Base-by-base conservation (phyloP, 2,888 invertebrate species). In the Parthenolecanium corni region DNA sequence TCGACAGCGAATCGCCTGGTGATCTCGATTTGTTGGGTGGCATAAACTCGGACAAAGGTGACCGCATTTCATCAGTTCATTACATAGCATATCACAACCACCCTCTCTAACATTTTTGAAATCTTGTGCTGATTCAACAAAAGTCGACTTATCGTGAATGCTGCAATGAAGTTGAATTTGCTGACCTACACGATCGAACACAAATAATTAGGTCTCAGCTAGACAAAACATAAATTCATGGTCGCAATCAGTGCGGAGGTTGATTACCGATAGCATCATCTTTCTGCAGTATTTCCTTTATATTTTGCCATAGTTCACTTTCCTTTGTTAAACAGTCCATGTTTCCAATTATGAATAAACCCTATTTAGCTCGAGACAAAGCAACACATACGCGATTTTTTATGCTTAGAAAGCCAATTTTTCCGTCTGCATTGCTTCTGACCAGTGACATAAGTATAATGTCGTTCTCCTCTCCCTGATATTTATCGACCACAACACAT, bases 381-480 rank as follows among this genome's bases (percentile, higher is more conserved):
- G 86, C 85, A 1, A 89, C 88, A 70, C 87, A 86, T 46, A 87
- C 81, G 44, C 88, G 78, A 72, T 88, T 88, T 40, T 80, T 77
- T 23, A 80, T 80, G 3, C 75, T 74, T 6, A 89, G 74, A 72
- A 87, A 89, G 0, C 88, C 89, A 66, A 87, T 83, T 64, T 77
- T 80, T 53, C 78, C 77, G 12, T 80, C 77, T 47, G 73, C 71
- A 74, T 87, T 88, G 70, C 83, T 88, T 70, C 89, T 78, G 0
- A 90, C 89, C 14, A 90, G 73, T 0, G 89, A 88, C 65, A 90
- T 73, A 67, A 90, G 77, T 56, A 89, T 82, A 69, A 89, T 86
- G 70, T 82, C 82, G 70, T 80, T 83, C 76, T 88, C 89, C 70
- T 87, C 83, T 0, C 89, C 89, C 75, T 89, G 89, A 70, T 80